Percentiles rank a stretch among this genome's conserved stretches.
phyloP scores from a whole-genome alignment of 2,888 invertebrate species.

The Sinopyrophorus schimmeli region DNA sequence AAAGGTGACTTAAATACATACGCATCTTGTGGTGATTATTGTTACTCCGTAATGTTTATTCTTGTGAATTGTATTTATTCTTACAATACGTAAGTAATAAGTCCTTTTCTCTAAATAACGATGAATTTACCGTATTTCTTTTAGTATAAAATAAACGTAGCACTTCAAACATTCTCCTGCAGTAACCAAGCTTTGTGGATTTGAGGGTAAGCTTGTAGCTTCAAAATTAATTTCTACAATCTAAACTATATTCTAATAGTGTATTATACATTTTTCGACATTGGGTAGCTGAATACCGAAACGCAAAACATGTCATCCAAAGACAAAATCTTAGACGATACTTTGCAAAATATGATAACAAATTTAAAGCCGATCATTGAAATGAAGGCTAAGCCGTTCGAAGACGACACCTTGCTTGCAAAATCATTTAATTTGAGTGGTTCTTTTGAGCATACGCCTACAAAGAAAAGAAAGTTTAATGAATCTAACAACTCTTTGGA shows the following conservation, averaged over 20 bases:
- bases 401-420: slow-evolving; percentile 22
- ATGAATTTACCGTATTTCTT: too few relatives aligned
- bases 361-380: slow-evolving; percentile 43
- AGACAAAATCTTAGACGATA: slow-evolving; percentile 42
- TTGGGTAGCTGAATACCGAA: background rate
- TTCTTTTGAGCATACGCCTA: slow-evolving; percentile 34
- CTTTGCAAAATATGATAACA: slow-evolving; percentile 48
- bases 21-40: too few relatives aligned
- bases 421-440: slow-evolving; percentile 24
- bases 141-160: too few relatives aligned
- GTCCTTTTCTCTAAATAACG: too few relatives aligned
- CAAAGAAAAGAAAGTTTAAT: slow-evolving; percentile 42
- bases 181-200: slow-evolving; percentile 20
- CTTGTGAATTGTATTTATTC: too few relatives aligned
- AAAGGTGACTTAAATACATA: too few relatives aligned
- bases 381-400: slow-evolving; percentile 20
- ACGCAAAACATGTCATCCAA: slow-evolving; percentile 26
- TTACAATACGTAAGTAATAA: too few relatives aligned
- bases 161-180: too few relatives aligned
- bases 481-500: slow-evolving; percentile 36
- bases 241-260: slow-evolving; percentile 21
- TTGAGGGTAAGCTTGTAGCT: slow-evolving; percentile 6
- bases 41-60: too few relatives aligned
- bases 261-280: slow-evolving; percentile 18
- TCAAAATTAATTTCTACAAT: slow-evolving; percentile 25